These are phyloP conservation scores for Phaethon lepturus DNA, from an alignment of 2,113 vertebrate genomes.

Conservation along the genomic window DNA sequence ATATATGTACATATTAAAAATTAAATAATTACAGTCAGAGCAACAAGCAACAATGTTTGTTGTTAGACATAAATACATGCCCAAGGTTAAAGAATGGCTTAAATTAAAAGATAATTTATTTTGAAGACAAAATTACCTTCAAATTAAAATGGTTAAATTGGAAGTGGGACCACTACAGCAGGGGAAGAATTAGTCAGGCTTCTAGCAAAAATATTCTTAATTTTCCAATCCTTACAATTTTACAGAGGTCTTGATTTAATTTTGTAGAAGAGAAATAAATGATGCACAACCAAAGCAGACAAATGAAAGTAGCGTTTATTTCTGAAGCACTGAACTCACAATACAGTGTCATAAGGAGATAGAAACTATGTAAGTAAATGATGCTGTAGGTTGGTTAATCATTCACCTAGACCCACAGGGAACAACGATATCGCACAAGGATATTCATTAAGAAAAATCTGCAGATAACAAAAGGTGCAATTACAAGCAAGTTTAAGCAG, in stretches of 20 bases:
- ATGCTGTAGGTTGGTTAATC: conserved; percentile 69
- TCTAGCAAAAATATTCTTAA: background rate
- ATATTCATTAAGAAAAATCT: conserved; percentile 75
- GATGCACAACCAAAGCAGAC: conserved; percentile 40
- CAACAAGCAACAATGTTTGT: background rate
- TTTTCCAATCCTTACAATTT: background rate
- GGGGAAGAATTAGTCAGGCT: background rate
- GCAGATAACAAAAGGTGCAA: conserved; percentile 83
- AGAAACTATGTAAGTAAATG: conserved; percentile 75
- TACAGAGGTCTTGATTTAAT: background rate
- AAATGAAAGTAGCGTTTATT: conserved; percentile 82
- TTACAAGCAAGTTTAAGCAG: conserved; percentile 83
- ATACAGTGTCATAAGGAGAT: conserved; percentile 76
- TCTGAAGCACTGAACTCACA: conserved; percentile 82
- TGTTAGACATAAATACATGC: background rate
- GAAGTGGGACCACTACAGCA: background rate
- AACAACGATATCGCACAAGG: conserved; percentile 66
- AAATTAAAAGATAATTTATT: background rate
- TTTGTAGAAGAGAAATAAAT: background rate
- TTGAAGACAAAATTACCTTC: background rate
- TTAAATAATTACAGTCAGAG: background rate
- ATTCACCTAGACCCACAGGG: conserved; percentile 71
- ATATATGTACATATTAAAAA: background rate
- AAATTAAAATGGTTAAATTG: background rate
- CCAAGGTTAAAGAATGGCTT: background rate